Percentiles rank a stretch among this genome's conserved stretches.
Conservation (phyloP, 2,797 vertebrate genomes). For the Oreortyx pictus region DNA sequence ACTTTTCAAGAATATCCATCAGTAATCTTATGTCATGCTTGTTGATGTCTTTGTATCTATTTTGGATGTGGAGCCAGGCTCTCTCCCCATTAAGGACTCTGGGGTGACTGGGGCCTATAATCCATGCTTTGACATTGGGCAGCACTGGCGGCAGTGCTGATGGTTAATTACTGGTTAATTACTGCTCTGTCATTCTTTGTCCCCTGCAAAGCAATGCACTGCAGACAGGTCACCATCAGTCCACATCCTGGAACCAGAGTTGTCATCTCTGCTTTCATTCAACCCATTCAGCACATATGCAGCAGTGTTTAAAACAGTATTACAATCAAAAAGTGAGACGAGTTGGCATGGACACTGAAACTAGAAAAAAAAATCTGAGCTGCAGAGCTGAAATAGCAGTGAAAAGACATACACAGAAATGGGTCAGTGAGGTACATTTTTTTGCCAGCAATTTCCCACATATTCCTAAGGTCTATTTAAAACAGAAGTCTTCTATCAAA, state of each 20-base stretch:
- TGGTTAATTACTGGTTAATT: background rate
- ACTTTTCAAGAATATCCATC: background rate
- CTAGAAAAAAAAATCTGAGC: background rate
- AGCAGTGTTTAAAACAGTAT: background rate
- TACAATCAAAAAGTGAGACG: background rate
- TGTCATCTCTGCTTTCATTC: background rate
- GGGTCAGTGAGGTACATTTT: constrained; percentile 58
- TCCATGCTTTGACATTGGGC: background rate
- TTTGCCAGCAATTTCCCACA: constrained; percentile 66
- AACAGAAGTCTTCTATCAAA: constrained; percentile 75
- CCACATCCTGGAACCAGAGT: background rate
- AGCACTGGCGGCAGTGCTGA: background rate
- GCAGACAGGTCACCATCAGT: background rate
- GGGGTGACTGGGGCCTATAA: too few species aligned
- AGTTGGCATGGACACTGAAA: background rate
- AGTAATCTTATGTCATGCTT: background rate
- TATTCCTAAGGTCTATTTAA: constrained; percentile 68
- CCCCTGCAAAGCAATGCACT: background rate
- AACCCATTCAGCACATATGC: background rate
- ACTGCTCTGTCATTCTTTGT: background rate
- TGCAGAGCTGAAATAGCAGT: constrained; percentile 48
- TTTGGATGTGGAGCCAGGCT: background rate
- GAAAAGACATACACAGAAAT: constrained; percentile 24
- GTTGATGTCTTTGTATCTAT: background rate
- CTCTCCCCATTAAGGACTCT: too few species aligned